phyloP scores from a whole-genome alignment of 2,888 invertebrate genomes.

The Apeira syringaria region DNA sequence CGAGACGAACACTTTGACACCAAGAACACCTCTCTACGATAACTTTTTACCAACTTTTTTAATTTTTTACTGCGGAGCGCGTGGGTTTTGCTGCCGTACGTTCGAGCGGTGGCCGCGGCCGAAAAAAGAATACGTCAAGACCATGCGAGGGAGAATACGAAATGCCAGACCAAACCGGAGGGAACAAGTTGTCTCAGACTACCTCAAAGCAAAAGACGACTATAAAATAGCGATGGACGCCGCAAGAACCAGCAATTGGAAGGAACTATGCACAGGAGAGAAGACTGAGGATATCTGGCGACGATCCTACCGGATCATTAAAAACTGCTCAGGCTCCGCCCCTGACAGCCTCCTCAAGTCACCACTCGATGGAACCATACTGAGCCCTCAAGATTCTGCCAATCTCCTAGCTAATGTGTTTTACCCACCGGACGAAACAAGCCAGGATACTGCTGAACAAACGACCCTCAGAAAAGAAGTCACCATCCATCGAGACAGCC shows the following conservation, averaged over 20 bases:
- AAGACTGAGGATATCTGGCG: neutral
- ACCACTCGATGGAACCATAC: no score
- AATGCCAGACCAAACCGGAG: neutral
- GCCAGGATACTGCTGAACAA: neutral
- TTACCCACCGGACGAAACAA: no score
- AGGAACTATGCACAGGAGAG: neutral
- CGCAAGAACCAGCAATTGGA: neutral
- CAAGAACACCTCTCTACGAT: no score
- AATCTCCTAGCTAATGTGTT: no score
- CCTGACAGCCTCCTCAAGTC: no score
- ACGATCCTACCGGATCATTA: neutral
- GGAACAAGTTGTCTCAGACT: neutral
- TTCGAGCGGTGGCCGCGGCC: no score
- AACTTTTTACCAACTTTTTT: no score
- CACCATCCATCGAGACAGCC: neutral
- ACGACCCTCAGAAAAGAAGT: neutral
- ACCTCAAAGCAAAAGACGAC: neutral
- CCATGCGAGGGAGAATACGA: neutral
- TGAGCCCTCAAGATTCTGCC: no score
- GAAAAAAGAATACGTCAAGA: neutral
- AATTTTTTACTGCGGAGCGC: no score
- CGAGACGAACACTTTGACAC: no score
- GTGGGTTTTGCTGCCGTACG: no score
- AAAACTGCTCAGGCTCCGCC: neutral
- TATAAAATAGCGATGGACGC: neutral